phyloP scores from a whole-genome alignment of 2,888 invertebrate genomes.

The Macrophya annulata region DNA sequence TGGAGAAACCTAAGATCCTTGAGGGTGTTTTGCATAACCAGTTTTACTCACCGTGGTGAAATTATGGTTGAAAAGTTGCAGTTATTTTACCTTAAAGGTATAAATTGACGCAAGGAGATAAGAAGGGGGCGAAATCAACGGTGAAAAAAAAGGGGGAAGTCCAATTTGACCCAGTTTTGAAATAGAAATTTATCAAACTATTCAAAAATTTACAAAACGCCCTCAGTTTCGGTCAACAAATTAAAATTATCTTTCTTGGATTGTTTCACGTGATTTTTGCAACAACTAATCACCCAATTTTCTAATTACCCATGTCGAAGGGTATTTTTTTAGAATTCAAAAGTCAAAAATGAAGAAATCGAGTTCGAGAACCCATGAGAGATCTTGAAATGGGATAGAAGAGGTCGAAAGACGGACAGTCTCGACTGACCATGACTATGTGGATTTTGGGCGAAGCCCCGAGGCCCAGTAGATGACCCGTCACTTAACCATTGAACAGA shows the following conservation, averaged over 20 bases:
- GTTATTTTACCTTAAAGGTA: conserved; percentile 34
- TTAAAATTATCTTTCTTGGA: background rate
- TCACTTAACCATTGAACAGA: conserved; percentile 38
- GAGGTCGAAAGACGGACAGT: background rate
- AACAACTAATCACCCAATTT: background rate
- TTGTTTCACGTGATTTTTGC: background rate
- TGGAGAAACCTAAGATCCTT: conserved; percentile 26
- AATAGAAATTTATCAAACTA: background rate
- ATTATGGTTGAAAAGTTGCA: conserved; percentile 32
- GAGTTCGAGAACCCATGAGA: too few relatives aligned
- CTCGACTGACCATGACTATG: background rate
- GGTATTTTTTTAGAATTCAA: too few relatives aligned
- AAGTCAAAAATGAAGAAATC: background rate
- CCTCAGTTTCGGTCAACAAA: background rate
- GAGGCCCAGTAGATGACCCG: conserved; percentile 15
- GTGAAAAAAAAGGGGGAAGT: background rate
- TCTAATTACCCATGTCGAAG: too few relatives aligned
- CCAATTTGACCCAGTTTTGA: conserved; percentile 15
- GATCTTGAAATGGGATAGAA: too few relatives aligned
- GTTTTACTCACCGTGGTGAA: conserved; percentile 16
- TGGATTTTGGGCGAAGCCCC: background rate
- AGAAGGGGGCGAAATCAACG: background rate
- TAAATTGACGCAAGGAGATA: background rate
- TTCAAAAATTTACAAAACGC: background rate
- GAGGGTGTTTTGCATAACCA: conserved; percentile 44